Evolutionary conservation across 2,888 invertebrate genomes (phyloP), one percentile per base, ranked within the genome.

Genomic region (Parthenolecanium corni): DNA sequence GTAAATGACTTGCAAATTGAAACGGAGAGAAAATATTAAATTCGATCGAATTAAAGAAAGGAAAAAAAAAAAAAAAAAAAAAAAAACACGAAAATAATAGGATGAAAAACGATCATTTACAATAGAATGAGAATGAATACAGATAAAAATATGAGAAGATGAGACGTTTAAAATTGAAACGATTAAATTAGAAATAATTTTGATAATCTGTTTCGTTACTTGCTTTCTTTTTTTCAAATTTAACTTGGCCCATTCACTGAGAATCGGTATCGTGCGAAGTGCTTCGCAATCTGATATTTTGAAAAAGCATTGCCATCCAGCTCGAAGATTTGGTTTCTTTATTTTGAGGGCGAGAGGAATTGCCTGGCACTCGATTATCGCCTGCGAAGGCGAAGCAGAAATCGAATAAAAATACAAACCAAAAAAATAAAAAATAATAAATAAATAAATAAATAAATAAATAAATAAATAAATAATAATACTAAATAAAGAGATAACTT

Each of bases 221-320:
- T n/a, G n/a, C n/a, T 31, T 31, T 31, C 9, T 31, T 31, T 9
- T 31, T 31, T 31, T 31, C 31, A 31, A 4, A 6, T 31, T 9
- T 31, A 4, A 31, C 31, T 31, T 9, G n/a, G n/a, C n/a, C n/a
- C n/a, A n/a, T 5, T 20, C 9, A 53, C 31, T 40, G 40, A 24
- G 38, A 44, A 36, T 53, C 53, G 0, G 44, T 21, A 46, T 63
- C 63, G 31, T 63, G 63, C 16, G 63, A 53, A 24, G 52, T 31
- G 11, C 63, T 46, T 9, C 53, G 52, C 3, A 63, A 44, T 53
- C 46, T 63, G n/a, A 63, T 63, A 53, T 63, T 63, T 21, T 63
- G 63, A 12, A 63, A n/a, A 2, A 63, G 21, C 1, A 53, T 52
- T 3, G 63, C 25, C 63, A 63, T 63, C 63, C 63, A 63, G 18